Percentiles rank a stretch among this genome's conserved stretches.
phyloP scores from a whole-genome alignment of 2,888 invertebrate species.

The Arenicola marina region DNA sequence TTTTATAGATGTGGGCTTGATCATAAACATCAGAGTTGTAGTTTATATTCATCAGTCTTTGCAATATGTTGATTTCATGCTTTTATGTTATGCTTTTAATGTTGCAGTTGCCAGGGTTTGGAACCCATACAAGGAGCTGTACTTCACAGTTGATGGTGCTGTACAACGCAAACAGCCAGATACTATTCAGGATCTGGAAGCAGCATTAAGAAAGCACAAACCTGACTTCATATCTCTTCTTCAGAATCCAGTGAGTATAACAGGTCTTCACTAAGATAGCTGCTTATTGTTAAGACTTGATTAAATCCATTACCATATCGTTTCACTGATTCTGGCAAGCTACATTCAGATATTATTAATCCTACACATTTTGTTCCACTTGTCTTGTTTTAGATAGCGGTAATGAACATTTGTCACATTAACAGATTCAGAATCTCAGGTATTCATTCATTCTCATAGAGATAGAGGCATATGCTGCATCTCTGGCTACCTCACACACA shows the following conservation, averaged over 20 bases:
- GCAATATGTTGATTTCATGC: too few relatives aligned
- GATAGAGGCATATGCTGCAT: too few relatives aligned
- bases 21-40: too few relatives aligned
- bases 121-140: constrained; percentile 60
- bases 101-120: constrained; percentile 54
- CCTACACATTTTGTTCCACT: too few relatives aligned
- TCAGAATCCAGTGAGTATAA: constrained; percentile 76
- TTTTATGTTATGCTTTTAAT: background rate
- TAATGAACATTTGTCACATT: background rate
- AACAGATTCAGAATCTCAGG: background rate
- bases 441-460: too few relatives aligned
- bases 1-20: too few relatives aligned
- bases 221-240: constrained; percentile 83
- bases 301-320: background rate
- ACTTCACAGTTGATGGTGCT: constrained; percentile 55
- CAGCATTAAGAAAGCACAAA: constrained; percentile 77
- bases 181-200: constrained; percentile 69
- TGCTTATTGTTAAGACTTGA: background rate
- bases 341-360: too few relatives aligned
- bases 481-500: too few relatives aligned
- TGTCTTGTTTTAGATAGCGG: too few relatives aligned
- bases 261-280: background rate
- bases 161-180: constrained; percentile 53
- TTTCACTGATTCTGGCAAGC: too few relatives aligned
- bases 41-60: too few relatives aligned